phyloP scores from a whole-genome alignment of 1,140 invertebrate genomes.

The Anthonomus grandis region DNA sequence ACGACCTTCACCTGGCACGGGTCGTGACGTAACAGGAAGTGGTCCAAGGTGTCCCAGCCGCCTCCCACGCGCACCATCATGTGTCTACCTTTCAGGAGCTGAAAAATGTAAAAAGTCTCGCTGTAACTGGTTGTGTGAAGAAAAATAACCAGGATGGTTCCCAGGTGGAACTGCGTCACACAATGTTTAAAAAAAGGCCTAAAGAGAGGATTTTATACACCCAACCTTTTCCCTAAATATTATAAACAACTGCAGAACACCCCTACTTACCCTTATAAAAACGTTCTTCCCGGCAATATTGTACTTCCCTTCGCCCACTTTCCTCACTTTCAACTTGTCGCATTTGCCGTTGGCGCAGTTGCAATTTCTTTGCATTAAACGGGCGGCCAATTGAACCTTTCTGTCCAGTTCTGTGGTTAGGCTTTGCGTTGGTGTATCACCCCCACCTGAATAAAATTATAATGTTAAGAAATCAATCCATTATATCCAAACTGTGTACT shows the following conservation, averaged over 20 bases:
- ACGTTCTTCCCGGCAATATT: constrained; percentile 78
- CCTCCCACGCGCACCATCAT: constrained; percentile 94
- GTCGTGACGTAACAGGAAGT: constrained; percentile 86
- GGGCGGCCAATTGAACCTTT: constrained; percentile 67
- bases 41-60: constrained; percentile 89
- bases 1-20: constrained; percentile 78
- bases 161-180: too few species aligned
- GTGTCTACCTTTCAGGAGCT: constrained; percentile 80
- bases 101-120: constrained; percentile 38
- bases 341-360: constrained; percentile 67
- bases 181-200: too few species aligned
- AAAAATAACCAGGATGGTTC: not conserved
- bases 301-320: constrained; percentile 78
- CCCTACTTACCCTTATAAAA: constrained; percentile 70
- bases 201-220: too few species aligned
- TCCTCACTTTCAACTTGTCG: constrained; percentile 69
- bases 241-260: too few species aligned
- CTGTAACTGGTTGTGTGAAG: not conserved
- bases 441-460: constrained; percentile 42
- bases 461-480: not conserved
- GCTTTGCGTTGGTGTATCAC: constrained; percentile 34
- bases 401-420: constrained; percentile 60
- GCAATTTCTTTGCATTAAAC: constrained; percentile 66
- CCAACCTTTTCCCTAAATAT: too few species aligned
- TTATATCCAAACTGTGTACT: too few species aligned